Evolutionary conservation across 2,888 invertebrate genomes (phyloP).

Genomic region (Eueremaeus valkanovi): DNA sequence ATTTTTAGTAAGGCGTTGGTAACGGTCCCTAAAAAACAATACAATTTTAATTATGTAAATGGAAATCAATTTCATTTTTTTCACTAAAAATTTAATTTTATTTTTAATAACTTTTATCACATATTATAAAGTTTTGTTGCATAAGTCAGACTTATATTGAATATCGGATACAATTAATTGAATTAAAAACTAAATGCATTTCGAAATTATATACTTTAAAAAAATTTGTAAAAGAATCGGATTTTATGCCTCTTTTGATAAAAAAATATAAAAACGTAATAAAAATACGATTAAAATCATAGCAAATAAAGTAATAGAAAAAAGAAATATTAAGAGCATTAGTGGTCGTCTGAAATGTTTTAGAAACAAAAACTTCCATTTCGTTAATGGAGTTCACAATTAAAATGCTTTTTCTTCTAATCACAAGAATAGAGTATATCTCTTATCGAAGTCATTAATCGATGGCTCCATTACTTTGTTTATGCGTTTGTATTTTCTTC

Average conservation of each 20-base stretch:
- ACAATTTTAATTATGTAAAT: not conserved
- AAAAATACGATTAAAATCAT: constrained; percentile 1
- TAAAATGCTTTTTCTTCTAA: not conserved
- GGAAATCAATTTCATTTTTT: not conserved
- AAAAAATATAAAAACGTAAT: not conserved
- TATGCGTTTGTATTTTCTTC: not conserved
- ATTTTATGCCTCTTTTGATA: not conserved
- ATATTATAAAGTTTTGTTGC: not conserved
- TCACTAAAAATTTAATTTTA: not conserved
- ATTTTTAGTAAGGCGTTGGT: not conserved
- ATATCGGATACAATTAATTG: not conserved
- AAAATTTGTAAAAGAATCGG: not conserved
- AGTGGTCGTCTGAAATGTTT: not conserved
- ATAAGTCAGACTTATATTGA: not conserved
- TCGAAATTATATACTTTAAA: not conserved
- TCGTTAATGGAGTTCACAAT: not conserved
- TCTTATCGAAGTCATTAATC: constrained; percentile 33
- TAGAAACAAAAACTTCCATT: not conserved
- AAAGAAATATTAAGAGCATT: not conserved
- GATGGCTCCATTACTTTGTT: constrained; percentile 17
- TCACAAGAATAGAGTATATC: not conserved
- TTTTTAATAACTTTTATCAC: not conserved
- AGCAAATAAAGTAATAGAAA: not conserved
- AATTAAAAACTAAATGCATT: not conserved
- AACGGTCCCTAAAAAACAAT: not conserved